Evolutionary conservation across 2,113 vertebrate species (phyloP), one percentile per base, ranked within the genome.

Genomic region (Bucco capensis): DNA sequence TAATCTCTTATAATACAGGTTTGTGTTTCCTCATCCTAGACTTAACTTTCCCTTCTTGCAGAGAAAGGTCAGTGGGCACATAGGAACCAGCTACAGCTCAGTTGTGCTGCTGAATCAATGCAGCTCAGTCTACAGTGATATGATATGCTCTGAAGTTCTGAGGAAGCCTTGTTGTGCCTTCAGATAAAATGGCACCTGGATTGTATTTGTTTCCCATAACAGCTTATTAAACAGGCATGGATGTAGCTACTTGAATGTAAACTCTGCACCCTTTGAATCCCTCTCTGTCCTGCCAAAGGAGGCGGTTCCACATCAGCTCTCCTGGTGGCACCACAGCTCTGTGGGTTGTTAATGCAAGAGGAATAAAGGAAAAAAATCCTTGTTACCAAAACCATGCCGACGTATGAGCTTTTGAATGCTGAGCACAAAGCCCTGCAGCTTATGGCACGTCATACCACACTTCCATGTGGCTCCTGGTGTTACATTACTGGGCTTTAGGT

Each of bases 391-490:
- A 27, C 0, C 1, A 27, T 53, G 49, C 12, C 0, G 1, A 37
- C 42, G 33, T 15, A 53, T 8, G 9, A 54, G 19, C 49, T 72
- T 37, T 62, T 57, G 35, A 70, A 46, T 38, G 47, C 69, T 57
- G 83, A 71, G 18, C 70, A 75, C 42, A 87, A 83, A 92, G 74
- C 44, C 28, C 53, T 35, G 58, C 40, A 33, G 62, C 60, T 91
- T 69, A 33, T 0, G 2, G 60, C 69, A 53, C 44, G 49, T 49
- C 30, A 42, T 24, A 44, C 19, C 66, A 15, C 15, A 12, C 9
- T 28, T 65, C 44, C 1, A 5, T 8, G 57, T 11, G 49, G 31
- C 53, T 71, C 1, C 1, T 31, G 0, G 9, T 4, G 4, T 76
- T 27, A 40, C 12, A 5, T 58, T 70, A 38, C n/a, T 35, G 33